Base-by-base conservation (phyloP, 2,113 vertebrate genomes). In the Orientallactaga bullata region DNA sequence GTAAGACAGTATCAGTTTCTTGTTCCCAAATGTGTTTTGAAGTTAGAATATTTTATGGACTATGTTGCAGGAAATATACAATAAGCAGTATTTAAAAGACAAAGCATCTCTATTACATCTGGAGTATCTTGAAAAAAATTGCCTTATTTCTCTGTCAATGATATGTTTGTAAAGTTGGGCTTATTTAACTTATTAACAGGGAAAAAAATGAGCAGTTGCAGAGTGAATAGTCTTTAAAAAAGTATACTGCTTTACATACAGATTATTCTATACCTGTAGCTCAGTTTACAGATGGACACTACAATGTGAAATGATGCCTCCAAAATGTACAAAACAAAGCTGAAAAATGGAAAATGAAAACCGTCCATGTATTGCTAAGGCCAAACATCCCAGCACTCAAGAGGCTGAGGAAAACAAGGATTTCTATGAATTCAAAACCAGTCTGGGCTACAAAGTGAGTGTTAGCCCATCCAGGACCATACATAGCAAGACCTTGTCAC, bases 141-240 rank as follows among this genome's bases (percentile, higher is more conserved):
- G 66, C 13, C n/a, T 55, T 55, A 12, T 13, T 65, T 77, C 76
- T 42, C 91, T 85, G 26, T 68, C 37, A 92, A 13, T 76, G 11
- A 4, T 3, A 69, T 83, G 4, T 73, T 85, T 65, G 0, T 71
- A 79, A 42, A 18, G 73, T 20, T 72, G 73, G n/a, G 39, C 28
- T 39, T 76, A 42, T 47, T 73, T 68, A 60, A n/a, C 13, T 72
- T 76, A 76, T 65, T 90, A 17, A 74, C 35, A 91, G 24, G 63
- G 74, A 85, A 93, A 85, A 84, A 82, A 37, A 15, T 91, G n/a
- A 73, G 6, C 26, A 51, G 26, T 84, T 85, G 58, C n/a, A 83
- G 11, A 89, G 51, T 12, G 88, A 77, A 94, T 65, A 80, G 78
- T 72, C 18, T 55, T 78, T 76, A 89, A 39, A 68, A 92, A 86